Evolutionary conservation across 2,797 vertebrate genomes (phyloP), one percentile per base, ranked within the genome.

Genomic region (Lateolabrax maculatus): DNA sequence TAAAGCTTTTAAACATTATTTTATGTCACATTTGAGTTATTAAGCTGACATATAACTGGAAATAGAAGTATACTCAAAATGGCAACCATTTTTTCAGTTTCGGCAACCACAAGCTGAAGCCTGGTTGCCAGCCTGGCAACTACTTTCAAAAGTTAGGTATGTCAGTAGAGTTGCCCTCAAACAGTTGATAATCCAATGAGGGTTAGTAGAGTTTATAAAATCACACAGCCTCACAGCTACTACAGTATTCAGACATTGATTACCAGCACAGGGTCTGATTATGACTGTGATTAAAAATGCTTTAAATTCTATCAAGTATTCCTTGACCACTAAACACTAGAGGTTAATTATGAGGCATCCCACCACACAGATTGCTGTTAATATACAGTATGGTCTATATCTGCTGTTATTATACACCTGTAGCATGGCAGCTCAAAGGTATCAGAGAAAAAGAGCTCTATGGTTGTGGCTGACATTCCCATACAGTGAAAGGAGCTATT

Each of bases 401-500:
- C 39, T 62, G 19, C 16, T 64, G 41, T 70, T 55, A 52, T 48
- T 36, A 41, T 25, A 72, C 78, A 84, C 82, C 78, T 87, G 78
- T 60, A 60, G 57, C 44, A 70, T 34, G 31, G 37, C 68, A 51
- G 58, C 15, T 49, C 51, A 56, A 51, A 53, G 46, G 53, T 77
- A 48, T 75, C 68, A 63, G 49, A 77, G 58, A 62, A 72, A 57
- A 63, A 44, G 18, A 46, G 43, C 65, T 77, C 62, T 52, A 48
- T 70, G 77, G 69, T 52, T 60, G 56, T 39, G 74, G 68, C 69
- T 74, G 44, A 77, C 81, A 87, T 92, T 89, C 89, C 85, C 87
- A 87, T 85, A 82, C 68, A 75, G 53, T 84, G 79, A 90, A 90
- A 87, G 64, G 68, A 87, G 87, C 80, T 89, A 88, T 90, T 90